These are phyloP conservation scores for Bergia puertoricense DNA, from an alignment of 92 coral and sea anemone genomes.

Conservation along the genomic window DNA sequence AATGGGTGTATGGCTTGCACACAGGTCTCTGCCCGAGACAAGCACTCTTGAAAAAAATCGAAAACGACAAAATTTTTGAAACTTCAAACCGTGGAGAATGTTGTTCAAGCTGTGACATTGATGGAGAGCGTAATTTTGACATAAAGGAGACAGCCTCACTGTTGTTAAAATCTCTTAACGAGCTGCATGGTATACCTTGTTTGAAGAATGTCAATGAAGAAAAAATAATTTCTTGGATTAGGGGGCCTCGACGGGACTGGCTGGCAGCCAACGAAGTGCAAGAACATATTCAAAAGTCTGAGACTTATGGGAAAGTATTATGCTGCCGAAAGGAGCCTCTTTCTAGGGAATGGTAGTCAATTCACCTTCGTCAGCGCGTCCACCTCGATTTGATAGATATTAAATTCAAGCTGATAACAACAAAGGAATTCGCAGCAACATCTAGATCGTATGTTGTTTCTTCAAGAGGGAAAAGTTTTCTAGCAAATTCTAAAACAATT, in stretches of 20 bases:
- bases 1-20: conserved; percentile 46
- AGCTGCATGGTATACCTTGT: no score
- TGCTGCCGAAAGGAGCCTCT: not conserved
- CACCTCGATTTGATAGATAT: no score
- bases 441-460: no score
- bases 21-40: conserved; percentile 41
- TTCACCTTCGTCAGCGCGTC: not conserved
- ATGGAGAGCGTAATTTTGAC: no score
- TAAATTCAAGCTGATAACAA: no score
- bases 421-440: no score
- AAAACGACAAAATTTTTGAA: conserved; percentile 39
- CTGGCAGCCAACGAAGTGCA: conserved; percentile 2
- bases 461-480: no score
- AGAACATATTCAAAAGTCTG: not conserved
- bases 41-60: conserved; percentile 37
- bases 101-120: conserved; percentile 51
- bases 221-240: conserved; percentile 23
- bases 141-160: no score
- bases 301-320: not conserved
- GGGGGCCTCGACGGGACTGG: conserved; percentile 19
- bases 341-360: conserved; percentile 2
- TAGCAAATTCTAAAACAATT: no score
- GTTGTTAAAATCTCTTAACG: no score
- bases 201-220: not conserved
- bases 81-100: conserved; percentile 46